Conservation (phyloP, 2,797 vertebrate species). For the Sebastes trivittatus region DNA sequence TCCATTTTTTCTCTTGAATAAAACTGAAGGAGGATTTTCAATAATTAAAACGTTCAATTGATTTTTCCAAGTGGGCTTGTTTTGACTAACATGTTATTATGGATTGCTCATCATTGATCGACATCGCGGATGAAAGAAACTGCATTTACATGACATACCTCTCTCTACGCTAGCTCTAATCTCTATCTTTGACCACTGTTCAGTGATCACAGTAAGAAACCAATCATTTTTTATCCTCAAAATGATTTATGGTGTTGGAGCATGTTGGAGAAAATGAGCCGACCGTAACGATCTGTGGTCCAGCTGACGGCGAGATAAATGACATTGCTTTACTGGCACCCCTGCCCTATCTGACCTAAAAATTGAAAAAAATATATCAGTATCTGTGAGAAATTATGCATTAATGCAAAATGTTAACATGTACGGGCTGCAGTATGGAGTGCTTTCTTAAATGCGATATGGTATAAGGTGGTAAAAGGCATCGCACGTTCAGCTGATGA, state of each 20-base stretch:
- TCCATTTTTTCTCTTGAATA: background rate
- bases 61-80: background rate
- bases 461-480: background rate
- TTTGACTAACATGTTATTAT: background rate
- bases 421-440: background rate
- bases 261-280: slow-evolving; percentile 17
- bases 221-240: slow-evolving; percentile 21
- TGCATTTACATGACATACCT: background rate
- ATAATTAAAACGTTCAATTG: background rate
- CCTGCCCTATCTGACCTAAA: background rate
- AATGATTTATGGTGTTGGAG: slow-evolving; percentile 16
- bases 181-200: background rate
- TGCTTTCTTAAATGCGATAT: background rate
- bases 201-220: background rate
- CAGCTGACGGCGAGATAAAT: slow-evolving; percentile 29
- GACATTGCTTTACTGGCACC: background rate
- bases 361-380: background rate
- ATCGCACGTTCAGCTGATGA: background rate
- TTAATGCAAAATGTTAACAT: background rate
- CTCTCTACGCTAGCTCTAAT: background rate
- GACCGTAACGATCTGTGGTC: slow-evolving; percentile 6
- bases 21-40: background rate
- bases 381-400: background rate
- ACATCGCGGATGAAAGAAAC: background rate
- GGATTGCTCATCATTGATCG: background rate